These are phyloP conservation scores for Luperina nickerlii DNA, from an alignment of 2,888 invertebrate genomes.

Conservation along the genomic window DNA sequence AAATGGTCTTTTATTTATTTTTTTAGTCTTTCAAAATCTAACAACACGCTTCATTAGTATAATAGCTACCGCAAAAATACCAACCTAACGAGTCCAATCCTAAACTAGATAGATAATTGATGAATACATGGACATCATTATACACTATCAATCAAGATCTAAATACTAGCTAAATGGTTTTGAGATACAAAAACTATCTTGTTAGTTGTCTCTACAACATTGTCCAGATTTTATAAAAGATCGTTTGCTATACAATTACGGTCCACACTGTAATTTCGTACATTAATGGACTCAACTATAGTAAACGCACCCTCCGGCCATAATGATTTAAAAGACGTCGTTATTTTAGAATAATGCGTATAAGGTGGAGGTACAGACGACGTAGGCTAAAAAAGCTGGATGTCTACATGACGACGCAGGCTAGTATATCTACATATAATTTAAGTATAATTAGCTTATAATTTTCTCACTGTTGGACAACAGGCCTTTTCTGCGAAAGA, in stretches of 20 bases:
- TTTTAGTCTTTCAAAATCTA: not conserved
- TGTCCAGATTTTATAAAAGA: not conserved
- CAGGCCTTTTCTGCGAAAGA: not conserved
- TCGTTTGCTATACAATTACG: constrained; percentile 11
- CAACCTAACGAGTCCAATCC: constrained; percentile 24
- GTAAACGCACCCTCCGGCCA: constrained; percentile 36
- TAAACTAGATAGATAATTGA: constrained; percentile 39
- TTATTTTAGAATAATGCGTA: constrained; percentile 24
- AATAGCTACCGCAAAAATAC: constrained; percentile 21
- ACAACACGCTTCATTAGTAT: not conserved
- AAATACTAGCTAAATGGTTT: constrained; percentile 10
- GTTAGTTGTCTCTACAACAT: not conserved
- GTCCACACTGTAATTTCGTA: constrained; percentile 30
- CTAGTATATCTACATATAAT: not conserved
- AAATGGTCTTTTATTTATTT: not conserved
- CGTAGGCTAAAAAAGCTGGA: not conserved
- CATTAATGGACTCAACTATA: constrained; percentile 10
- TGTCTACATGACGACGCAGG: not conserved
- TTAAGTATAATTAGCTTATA: too few relatives aligned
- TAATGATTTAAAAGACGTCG: constrained; percentile 22
- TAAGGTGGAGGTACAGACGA: not conserved
- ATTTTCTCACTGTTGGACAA: not conserved
- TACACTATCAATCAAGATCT: constrained; percentile 34
- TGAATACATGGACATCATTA: constrained; percentile 24
- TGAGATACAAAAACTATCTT: constrained; percentile 1